A percentile compares a stretch with the other conserved stretches of the same genome.
Conservation (phyloP, 2,113 vertebrate genomes). For the Cavia porcellus region DNA sequence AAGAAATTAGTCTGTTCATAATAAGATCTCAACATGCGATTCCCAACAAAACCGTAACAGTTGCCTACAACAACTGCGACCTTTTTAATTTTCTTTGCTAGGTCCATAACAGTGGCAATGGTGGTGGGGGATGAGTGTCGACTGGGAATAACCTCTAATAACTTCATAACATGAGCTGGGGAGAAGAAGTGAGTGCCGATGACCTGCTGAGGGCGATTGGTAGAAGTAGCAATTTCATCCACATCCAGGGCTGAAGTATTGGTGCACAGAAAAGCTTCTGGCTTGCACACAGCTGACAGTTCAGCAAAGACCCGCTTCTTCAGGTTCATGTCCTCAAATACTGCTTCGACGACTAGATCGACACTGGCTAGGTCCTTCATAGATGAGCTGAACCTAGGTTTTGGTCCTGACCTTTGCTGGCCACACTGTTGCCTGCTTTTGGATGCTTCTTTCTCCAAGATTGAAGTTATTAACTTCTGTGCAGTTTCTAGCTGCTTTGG, state of each 20-base stretch:
- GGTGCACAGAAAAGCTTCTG: conserved; percentile 91
- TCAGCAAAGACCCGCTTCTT: conserved; percentile 93
- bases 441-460: conserved; percentile 89
- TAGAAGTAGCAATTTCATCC: conserved; percentile 92
- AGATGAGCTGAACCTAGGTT: conserved; percentile 87
- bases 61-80: conserved; percentile 95
- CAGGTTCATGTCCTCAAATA: conserved; percentile 94
- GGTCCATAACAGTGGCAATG: conserved; percentile 92
- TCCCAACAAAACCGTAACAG: conserved; percentile 95
- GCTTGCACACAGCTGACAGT: conserved; percentile 91
- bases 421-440: conserved; percentile 81
- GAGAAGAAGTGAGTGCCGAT: conserved; percentile 96
- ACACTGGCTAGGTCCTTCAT: conserved; percentile 86
- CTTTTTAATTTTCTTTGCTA: conserved; percentile 92
- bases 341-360: conserved; percentile 95
- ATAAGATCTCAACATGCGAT: conserved; percentile 92
- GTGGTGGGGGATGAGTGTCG: conserved; percentile 88
- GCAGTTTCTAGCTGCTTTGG: conserved; percentile 89
- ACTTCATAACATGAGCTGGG: conserved; percentile 94
- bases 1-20: conserved; percentile 90
- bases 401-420: conserved; percentile 69
- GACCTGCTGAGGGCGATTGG: conserved; percentile 89
- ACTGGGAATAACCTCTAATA: conserved; percentile 94
- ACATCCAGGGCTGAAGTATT: conserved; percentile 94
- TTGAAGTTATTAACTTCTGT: conserved; percentile 85